A percentile compares a stretch with the other conserved stretches of the same genome.
phyloP scores from a whole-genome alignment of 2,888 invertebrate genomes.

The Eupsilia transversa region DNA sequence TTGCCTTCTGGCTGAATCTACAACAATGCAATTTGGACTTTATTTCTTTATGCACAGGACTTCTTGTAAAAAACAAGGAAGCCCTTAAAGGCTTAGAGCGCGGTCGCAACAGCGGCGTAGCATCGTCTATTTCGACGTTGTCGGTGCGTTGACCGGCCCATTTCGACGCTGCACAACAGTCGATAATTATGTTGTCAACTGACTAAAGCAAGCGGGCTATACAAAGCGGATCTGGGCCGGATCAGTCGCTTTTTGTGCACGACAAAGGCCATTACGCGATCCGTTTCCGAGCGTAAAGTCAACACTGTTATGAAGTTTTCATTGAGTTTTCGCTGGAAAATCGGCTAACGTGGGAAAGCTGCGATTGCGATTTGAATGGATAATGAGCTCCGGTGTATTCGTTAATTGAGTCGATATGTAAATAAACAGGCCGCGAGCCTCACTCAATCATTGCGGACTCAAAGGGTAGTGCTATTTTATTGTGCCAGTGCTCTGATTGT shows the following conservation, averaged over 20 bases:
- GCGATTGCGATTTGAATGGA: conserved; percentile 87
- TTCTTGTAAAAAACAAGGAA: conserved; percentile 62
- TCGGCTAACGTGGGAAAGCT: conserved; percentile 85
- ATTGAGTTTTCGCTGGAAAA: conserved; percentile 85
- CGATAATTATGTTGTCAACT: conserved; percentile 89
- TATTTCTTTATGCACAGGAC: conserved; percentile 48
- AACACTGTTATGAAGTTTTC: conserved; percentile 89
- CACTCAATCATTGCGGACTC: conserved; percentile 83
- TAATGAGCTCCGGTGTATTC: conserved; percentile 85
- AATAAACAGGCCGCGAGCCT: conserved; percentile 81
- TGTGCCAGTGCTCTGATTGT: conserved; percentile 78
- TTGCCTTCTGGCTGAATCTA: conserved; percentile 31
- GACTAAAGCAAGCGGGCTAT: conserved; percentile 84
- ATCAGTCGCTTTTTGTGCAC: conserved; percentile 88
- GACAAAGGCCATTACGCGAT: conserved; percentile 89
- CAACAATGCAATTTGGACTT: conserved; percentile 46
- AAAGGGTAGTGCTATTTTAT: conserved; percentile 82
- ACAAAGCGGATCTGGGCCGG: conserved; percentile 87
- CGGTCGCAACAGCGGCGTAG: conserved; percentile 53
- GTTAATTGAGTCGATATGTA: conserved; percentile 89
- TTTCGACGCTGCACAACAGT: conserved; percentile 78
- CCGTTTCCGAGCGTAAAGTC: conserved; percentile 86
- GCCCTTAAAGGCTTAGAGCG: conserved; percentile 70
- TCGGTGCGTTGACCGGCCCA: conserved; percentile 81
- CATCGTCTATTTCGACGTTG: conserved; percentile 76